phyloP scores from a whole-genome alignment of 2,113 vertebrate species.

The Polyodon spathula region DNA sequence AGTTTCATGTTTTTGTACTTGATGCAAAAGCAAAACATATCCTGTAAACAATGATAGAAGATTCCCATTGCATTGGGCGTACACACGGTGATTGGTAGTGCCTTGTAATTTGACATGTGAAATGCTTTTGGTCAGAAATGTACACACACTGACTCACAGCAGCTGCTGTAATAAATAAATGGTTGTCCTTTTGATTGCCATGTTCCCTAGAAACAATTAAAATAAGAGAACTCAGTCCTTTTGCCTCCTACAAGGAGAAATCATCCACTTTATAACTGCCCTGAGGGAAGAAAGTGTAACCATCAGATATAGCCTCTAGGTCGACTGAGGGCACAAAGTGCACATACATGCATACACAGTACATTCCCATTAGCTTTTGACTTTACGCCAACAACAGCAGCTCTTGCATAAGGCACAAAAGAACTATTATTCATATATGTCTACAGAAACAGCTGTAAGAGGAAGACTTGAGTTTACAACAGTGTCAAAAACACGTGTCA shows the following conservation, averaged over 20 bases:
- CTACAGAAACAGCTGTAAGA: constrained; percentile 17
- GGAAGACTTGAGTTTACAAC: constrained; percentile 11
- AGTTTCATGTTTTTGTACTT: too few relatives aligned
- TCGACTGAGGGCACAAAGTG: constrained; percentile 19
- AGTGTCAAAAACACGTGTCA: not conserved
- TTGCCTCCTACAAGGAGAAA: constrained; percentile 15
- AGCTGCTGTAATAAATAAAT: too few relatives aligned
- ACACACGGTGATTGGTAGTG: too few relatives aligned
- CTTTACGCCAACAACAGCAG: constrained; percentile 29
- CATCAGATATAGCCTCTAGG: rapidly evolving
- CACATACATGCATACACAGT: rapidly evolving
- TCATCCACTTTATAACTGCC: rapidly evolving
- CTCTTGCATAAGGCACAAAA: constrained; percentile 21
- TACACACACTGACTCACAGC: too few relatives aligned
- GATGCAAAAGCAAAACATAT: too few relatives aligned
- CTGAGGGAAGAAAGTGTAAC: rapidly evolving
- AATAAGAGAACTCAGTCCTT: not conserved
- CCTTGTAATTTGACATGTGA: too few relatives aligned
- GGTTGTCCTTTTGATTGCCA: not conserved
- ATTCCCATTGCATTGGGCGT: too few relatives aligned
- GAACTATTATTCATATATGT: constrained; percentile 12
- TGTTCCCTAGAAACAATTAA: not conserved
- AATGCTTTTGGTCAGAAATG: too few relatives aligned
- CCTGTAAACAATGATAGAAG: too few relatives aligned
- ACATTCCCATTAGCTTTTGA: constrained; percentile 25